These are phyloP conservation scores for Egretta garzetta DNA, from an alignment of 2,113 vertebrate genomes.

Conservation along the genomic window DNA sequence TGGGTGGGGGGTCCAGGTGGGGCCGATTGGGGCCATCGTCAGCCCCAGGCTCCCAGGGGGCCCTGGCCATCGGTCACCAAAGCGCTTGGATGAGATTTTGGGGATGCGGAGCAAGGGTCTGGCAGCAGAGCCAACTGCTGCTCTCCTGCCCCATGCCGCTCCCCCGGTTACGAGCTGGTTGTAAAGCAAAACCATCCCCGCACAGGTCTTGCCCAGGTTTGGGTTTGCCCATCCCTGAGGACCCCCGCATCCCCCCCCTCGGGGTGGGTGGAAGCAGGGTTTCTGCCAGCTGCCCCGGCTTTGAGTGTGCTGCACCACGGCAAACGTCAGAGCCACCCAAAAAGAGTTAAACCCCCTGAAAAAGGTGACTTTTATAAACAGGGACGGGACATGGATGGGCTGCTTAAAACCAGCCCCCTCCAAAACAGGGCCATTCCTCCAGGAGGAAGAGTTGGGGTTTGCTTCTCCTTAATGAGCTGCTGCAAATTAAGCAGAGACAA, in stretches of 20 bases:
- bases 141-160: not conserved
- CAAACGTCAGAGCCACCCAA: not conserved
- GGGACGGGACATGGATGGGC: not conserved
- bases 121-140: not conserved
- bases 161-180: accelerated
- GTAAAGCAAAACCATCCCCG: not conserved
- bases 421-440: not conserved
- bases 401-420: not conserved
- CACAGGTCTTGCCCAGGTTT: accelerated
- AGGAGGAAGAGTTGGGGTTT: not conserved
- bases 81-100: not conserved
- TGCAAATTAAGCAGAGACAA: not conserved
- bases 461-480: not conserved
- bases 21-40: accelerated
- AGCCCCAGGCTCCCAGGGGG: not conserved
- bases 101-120: not conserved
- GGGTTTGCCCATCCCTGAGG: not conserved
- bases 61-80: accelerated
- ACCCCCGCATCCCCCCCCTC: not conserved
- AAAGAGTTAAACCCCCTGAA: not conserved
- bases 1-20: not conserved
- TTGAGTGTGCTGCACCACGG: not conserved
- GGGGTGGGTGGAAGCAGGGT: not conserved
- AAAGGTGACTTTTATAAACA: not conserved
- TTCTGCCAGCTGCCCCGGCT: not conserved